A percentile compares a stretch with the other conserved stretches of the same genome.
Evolutionary conservation across 2,797 vertebrate genomes (phyloP).

Genomic region (Miichthys miiuy): DNA sequence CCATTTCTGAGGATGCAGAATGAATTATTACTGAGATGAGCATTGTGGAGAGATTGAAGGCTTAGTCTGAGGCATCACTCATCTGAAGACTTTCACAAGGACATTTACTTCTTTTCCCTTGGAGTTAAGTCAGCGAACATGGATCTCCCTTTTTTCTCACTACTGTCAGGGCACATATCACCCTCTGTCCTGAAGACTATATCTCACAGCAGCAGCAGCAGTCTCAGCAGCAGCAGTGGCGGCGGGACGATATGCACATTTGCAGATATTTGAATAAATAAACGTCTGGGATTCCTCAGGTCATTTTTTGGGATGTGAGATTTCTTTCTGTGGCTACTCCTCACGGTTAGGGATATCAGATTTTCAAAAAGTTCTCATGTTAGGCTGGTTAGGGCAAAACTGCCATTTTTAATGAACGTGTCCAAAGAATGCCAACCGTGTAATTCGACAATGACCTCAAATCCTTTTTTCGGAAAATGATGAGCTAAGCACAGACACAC

Average conservation of each 20-base stretch:
- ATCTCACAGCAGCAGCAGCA: conserved; percentile 21
- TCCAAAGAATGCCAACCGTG: conserved; percentile 77
- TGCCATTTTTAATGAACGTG: conserved; percentile 74
- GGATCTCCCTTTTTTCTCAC: conserved; percentile 52
- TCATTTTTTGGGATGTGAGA: conserved; percentile 23
- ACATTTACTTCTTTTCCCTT: conserved; percentile 68
- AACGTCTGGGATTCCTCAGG: conserved; percentile 8
- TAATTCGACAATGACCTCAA: conserved; percentile 76
- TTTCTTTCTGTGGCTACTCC: conserved; percentile 19
- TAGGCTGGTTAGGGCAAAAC: conserved; percentile 41
- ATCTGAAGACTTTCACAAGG: conserved; percentile 79
- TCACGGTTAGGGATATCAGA: conserved; percentile 26
- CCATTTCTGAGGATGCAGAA: conserved; percentile 82
- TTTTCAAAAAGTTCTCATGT: conserved; percentile 44
- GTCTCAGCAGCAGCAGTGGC: background rate
- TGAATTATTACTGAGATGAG: conserved; percentile 82
- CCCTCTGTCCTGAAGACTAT: conserved; percentile 30
- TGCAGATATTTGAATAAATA: conserved; percentile 18
- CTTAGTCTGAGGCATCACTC: conserved; percentile 74
- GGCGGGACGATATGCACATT: conserved; percentile 7
- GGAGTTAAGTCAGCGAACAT: conserved; percentile 62
- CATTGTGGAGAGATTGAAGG: conserved; percentile 78
- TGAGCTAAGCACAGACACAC: conserved; percentile 76
- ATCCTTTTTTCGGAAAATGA: conserved; percentile 68
- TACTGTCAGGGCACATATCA: conserved; percentile 52